A percentile compares a stretch with the other conserved stretches of the same genome.
Evolutionary conservation across 2,888 invertebrate species (phyloP).

Genomic region (Stenichneumon culpator): DNA sequence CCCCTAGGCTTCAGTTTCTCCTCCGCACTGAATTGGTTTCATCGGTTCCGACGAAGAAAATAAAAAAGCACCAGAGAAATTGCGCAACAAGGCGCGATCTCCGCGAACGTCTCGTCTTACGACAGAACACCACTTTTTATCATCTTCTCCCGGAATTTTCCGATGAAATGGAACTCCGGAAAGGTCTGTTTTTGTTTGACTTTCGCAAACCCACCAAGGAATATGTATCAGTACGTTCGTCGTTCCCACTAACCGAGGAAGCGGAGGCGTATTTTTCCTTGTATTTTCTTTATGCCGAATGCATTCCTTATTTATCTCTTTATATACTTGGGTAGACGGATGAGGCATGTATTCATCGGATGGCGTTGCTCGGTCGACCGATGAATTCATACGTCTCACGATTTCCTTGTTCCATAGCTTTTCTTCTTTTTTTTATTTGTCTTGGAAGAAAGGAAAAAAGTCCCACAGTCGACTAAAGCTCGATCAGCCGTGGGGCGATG

Average conservation of each 20-base stretch:
- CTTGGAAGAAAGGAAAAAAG: background rate
- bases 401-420: background rate
- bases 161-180: conserved; percentile 36
- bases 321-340: background rate
- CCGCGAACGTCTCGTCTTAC: conserved; percentile 43
- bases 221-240: background rate
- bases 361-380: background rate
- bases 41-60: background rate
- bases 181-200: background rate
- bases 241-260: background rate
- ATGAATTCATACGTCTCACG: conserved; percentile 2
- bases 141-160: conserved; percentile 39
- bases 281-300: background rate
- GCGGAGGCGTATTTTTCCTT: background rate
- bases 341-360: background rate
- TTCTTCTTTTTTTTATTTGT: conserved; percentile 6
- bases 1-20: conserved; percentile 2
- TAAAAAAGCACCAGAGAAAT: conserved; percentile 4
- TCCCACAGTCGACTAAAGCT: background rate
- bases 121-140: conserved; percentile 55
- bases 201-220: background rate
- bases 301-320: conserved; percentile 2
- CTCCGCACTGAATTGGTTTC: background rate
- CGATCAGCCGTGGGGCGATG: background rate
- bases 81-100: conserved; percentile 27